These are phyloP conservation scores for Eptatretus atami DNA, from an alignment of 2,797 vertebrate species.

Conservation along the genomic window DNA sequence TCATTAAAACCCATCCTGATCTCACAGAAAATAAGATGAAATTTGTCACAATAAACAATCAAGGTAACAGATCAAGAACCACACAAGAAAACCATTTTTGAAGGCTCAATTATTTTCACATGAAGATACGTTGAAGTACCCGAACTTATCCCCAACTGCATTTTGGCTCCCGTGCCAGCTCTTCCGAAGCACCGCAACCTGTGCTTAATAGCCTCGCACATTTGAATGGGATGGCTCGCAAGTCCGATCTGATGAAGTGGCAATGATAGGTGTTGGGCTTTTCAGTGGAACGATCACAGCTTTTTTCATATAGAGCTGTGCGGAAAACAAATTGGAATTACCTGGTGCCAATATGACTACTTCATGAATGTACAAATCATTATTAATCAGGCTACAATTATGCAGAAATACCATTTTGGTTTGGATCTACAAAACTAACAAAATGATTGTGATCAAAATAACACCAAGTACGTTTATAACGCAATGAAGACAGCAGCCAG, in stretches of 20 bases:
- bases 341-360: too few species aligned
- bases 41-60: background rate
- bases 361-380: too few species aligned
- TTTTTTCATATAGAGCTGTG: slow-evolving; percentile 76
- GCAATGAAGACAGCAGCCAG: too few species aligned
- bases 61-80: slow-evolving; percentile 6
- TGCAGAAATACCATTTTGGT: too few species aligned
- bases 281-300: slow-evolving; percentile 46
- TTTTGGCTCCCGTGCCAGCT: slow-evolving; percentile 61
- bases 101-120: too few species aligned
- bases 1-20: too few species aligned
- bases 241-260: slow-evolving; percentile 74
- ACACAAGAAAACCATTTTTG: background rate
- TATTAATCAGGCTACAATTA: too few species aligned
- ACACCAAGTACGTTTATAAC: too few species aligned
- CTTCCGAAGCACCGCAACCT: slow-evolving; percentile 24
- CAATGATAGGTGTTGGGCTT: slow-evolving; percentile 61
- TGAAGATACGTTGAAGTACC: slow-evolving; percentile 24
- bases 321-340: too few species aligned
- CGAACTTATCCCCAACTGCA: slow-evolving; percentile 76
- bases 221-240: slow-evolving; percentile 58
- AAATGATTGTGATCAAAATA: too few species aligned
- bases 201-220: slow-evolving; percentile 39
- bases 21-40: background rate
- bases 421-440: too few species aligned